Percentiles rank a stretch among this genome's conserved stretches.
These are phyloP conservation scores for Ifrita kowaldi DNA, from an alignment of 2,113 vertebrate genomes.

Conservation along the genomic window DNA sequence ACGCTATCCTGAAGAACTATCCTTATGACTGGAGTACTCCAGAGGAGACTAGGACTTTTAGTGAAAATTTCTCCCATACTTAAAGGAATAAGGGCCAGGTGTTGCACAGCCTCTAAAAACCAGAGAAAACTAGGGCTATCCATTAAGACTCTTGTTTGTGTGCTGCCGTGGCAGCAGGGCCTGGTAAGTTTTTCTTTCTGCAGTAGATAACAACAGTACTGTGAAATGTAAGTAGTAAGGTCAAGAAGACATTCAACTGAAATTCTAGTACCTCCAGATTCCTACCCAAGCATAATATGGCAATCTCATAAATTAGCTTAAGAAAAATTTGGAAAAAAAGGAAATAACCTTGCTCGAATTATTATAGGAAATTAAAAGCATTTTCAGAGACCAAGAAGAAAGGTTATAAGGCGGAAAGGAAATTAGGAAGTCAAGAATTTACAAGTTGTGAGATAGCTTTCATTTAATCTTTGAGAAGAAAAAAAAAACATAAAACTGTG, in stretches of 20 bases:
- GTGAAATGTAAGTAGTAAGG: background rate
- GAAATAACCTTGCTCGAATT: background rate
- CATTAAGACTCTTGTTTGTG: background rate
- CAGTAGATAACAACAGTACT: background rate
- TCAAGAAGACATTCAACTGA: background rate
- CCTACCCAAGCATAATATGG: background rate
- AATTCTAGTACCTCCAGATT: background rate
- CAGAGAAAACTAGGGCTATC: background rate
- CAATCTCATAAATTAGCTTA: background rate
- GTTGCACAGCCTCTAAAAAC: background rate
- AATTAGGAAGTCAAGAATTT: background rate
- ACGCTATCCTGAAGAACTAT: background rate
- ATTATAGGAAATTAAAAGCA: background rate
- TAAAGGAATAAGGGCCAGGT: background rate
- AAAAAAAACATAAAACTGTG: background rate
- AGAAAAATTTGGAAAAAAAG: background rate
- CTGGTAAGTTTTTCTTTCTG: background rate
- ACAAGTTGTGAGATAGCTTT: background rate
- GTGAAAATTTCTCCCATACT: background rate
- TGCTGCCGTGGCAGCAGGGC: background rate
- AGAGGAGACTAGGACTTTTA: background rate
- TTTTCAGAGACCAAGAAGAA: background rate
- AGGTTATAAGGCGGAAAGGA: background rate
- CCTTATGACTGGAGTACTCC: background rate
- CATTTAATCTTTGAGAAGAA: background rate